phyloP scores from a whole-genome alignment of 2,797 vertebrate species.

The Lates japonicus region DNA sequence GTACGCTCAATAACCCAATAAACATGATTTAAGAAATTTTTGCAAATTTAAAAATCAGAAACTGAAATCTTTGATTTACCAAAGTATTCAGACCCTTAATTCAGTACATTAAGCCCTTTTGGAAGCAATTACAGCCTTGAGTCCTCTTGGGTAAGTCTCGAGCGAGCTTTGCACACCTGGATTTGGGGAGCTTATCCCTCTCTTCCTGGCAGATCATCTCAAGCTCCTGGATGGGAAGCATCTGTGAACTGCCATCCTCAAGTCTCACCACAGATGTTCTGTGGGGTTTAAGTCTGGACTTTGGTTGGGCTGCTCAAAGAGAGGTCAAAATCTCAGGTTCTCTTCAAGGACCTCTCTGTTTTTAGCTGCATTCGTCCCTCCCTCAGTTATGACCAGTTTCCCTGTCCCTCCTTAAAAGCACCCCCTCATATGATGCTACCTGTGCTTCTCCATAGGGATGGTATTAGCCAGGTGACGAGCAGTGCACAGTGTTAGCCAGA shows the following conservation, averaged over 20 bases:
- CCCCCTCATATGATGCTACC: background rate
- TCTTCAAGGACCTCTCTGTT: no score
- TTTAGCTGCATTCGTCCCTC: background rate
- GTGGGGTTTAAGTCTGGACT: background rate
- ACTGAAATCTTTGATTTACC: background rate
- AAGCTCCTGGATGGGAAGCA: background rate
- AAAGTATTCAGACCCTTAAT: background rate
- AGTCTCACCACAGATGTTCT: background rate
- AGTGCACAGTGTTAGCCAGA: background rate
- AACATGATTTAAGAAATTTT: background rate
- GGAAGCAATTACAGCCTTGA: background rate
- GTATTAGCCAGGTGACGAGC: background rate
- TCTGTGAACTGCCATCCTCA: background rate
- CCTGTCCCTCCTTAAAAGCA: background rate
- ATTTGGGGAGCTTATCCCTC: background rate
- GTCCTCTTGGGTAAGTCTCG: background rate
- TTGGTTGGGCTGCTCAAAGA: background rate
- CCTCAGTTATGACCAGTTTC: background rate
- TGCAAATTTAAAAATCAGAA: background rate
- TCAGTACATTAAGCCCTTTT: background rate
- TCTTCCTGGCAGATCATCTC: background rate
- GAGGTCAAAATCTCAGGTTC: background rate
- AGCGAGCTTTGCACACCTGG: background rate
- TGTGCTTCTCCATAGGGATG: background rate
- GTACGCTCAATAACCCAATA: background rate